These are phyloP conservation scores for Anastatus disparis DNA, from an alignment of 1,140 invertebrate genomes.

Conservation along the genomic window DNA sequence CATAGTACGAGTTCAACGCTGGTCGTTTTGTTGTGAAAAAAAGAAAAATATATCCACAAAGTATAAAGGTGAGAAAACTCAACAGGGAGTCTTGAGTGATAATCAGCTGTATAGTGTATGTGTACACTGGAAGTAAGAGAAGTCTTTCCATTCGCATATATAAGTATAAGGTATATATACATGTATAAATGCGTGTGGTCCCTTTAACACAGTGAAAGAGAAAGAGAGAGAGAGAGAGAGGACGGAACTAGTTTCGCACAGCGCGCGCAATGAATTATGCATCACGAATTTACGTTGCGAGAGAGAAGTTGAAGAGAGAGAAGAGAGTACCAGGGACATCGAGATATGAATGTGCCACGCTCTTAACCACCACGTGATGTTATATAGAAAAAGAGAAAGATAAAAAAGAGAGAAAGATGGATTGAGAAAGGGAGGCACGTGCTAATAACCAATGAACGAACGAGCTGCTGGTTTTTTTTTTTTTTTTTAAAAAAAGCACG, in stretches of 20 bases:
- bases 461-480: neutral
- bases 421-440: slow-evolving; percentile 14
- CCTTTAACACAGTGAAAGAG: neutral
- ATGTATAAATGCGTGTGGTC: too few species aligned
- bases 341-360: slow-evolving; percentile 32
- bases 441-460: neutral
- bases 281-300: slow-evolving; percentile 23
- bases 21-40: too few species aligned
- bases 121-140: too few species aligned
- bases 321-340: too few species aligned
- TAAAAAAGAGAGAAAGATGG: neutral
- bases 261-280: slow-evolving; percentile 43
- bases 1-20: too few species aligned
- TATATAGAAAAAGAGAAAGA: too few species aligned
- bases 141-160: too few species aligned
- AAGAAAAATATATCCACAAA: too few species aligned
- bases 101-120: slow-evolving; percentile 5
- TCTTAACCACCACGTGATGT: too few species aligned
- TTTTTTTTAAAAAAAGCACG: neutral
- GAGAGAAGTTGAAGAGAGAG: too few species aligned
- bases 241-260: slow-evolving; percentile 58
- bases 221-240: neutral
- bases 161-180: too few species aligned
- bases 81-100: neutral
- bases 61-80: neutral